Conservation (phyloP, 2,797 vertebrate genomes). For the Jordanella pulchra region DNA sequence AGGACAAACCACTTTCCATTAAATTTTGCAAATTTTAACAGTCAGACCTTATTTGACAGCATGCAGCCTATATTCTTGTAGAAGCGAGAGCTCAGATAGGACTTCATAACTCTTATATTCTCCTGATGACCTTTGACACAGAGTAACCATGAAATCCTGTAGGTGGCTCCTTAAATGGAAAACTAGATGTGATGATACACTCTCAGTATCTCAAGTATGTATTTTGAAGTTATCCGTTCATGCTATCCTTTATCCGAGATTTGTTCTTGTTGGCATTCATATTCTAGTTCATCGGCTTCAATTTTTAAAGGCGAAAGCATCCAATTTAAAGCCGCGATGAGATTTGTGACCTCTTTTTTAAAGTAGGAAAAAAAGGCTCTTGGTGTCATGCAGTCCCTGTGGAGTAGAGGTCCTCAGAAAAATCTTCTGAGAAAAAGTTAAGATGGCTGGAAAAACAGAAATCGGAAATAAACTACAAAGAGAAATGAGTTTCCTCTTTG, state of each 20-base stretch:
- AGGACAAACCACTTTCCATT: slow-evolving; percentile 34
- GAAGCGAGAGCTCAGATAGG: slow-evolving; percentile 57
- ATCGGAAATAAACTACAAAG: slow-evolving; percentile 40
- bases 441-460: slow-evolving; percentile 21
- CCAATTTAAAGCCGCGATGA: slow-evolving; percentile 24
- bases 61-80: slow-evolving; percentile 25
- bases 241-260: too few relatives aligned
- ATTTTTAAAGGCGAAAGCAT: slow-evolving; percentile 32
- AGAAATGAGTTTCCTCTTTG: slow-evolving; percentile 30
- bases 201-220: slow-evolving; percentile 44
- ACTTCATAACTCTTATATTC: slow-evolving; percentile 47
- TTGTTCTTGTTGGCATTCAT: slow-evolving; percentile 37
- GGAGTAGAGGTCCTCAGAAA: slow-evolving; percentile 24
- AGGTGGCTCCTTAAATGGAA: slow-evolving; percentile 57
- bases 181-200: slow-evolving; percentile 41
- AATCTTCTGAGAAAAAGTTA: slow-evolving; percentile 10
- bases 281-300: slow-evolving; percentile 27
- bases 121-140: slow-evolving; percentile 39
- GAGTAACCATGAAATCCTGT: slow-evolving; percentile 56
- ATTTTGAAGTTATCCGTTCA: slow-evolving; percentile 52
- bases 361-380: slow-evolving; percentile 19
- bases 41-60: slow-evolving; percentile 60
- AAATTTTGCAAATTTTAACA: slow-evolving; percentile 52
- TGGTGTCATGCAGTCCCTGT: slow-evolving; percentile 20
- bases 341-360: slow-evolving; percentile 15